Evolutionary conservation across 2,888 invertebrate species (phyloP).

Genomic region (Drosophila phalerata): DNA sequence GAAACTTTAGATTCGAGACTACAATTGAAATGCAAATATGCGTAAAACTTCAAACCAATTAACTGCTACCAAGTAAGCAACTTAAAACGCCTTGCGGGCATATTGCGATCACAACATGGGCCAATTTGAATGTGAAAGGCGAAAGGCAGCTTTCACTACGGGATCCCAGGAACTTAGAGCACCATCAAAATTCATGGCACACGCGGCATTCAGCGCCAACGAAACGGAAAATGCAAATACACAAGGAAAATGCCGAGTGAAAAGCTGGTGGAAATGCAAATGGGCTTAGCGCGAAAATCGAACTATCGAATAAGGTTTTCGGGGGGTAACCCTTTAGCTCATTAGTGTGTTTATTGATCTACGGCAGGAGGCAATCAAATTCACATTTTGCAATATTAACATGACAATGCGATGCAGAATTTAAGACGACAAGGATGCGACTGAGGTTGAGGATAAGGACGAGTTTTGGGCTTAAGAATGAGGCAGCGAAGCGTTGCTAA

Average conservation of each 20-base stretch:
- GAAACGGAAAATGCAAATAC: constrained; percentile 73
- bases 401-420: constrained; percentile 68
- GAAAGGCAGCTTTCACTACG: constrained; percentile 61
- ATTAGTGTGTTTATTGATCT: constrained; percentile 75
- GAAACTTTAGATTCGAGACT: not conserved
- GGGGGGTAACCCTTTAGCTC: constrained; percentile 58
- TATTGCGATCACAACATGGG: constrained; percentile 38
- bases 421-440: constrained; percentile 21
- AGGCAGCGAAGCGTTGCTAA: constrained; percentile 68
- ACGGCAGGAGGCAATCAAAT: constrained; percentile 80
- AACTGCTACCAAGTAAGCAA: constrained; percentile 72
- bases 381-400: constrained; percentile 81
- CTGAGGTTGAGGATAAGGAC: constrained; percentile 13
- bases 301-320: not conserved
- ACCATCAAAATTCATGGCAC: constrained; percentile 65
- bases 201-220: constrained; percentile 75
- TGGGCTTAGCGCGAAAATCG: constrained; percentile 49
- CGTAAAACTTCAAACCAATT: constrained; percentile 77
- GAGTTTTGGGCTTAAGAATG: not conserved
- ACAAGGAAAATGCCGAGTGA: constrained; percentile 10
- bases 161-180: constrained; percentile 45
- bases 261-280: constrained; percentile 65
- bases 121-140: constrained; percentile 71
- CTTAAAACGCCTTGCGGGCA: constrained; percentile 75
- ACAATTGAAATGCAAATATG: constrained; percentile 65